Percentiles rank a stretch among this genome's conserved stretches.
These are phyloP conservation scores for Cantharis rustica DNA, from an alignment of 2,888 invertebrate genomes.

Conservation along the genomic window DNA sequence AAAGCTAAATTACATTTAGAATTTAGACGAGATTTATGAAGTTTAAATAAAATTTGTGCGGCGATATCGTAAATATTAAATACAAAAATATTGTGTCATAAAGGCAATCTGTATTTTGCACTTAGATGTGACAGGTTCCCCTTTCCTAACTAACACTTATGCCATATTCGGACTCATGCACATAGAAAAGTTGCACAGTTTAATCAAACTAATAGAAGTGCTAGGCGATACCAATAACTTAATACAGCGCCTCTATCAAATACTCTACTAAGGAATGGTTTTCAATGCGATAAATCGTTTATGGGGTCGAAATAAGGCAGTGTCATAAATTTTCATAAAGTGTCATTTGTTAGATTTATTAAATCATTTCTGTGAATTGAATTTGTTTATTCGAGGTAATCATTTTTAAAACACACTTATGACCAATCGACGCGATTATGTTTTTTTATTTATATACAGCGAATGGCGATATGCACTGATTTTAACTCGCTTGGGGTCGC, in stretches of 20 bases:
- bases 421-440: conserved; percentile 9
- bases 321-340: conserved; percentile 56
- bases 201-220: conserved; percentile 55
- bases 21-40: conserved; percentile 39
- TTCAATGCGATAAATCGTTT: conserved; percentile 40
- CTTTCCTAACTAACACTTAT: conserved; percentile 38
- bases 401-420: conserved; percentile 46
- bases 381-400: conserved; percentile 54
- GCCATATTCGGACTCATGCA: conserved; percentile 47
- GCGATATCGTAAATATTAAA: conserved; percentile 36
- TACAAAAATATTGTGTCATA: conserved; percentile 39
- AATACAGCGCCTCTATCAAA: conserved; percentile 43
- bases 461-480: neutral
- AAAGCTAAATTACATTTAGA: conserved; percentile 37
- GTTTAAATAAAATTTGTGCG: neutral
- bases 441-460: neutral
- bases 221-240: conserved; percentile 50
- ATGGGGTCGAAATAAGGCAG: conserved; percentile 48
- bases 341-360: conserved; percentile 57
- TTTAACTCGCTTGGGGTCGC: neutral
- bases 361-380: conserved; percentile 52
- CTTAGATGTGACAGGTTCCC: conserved; percentile 3
- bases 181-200: conserved; percentile 42
- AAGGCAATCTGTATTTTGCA: conserved; percentile 23
- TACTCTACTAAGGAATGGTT: conserved; percentile 38